Evolutionary conservation across 1,140 invertebrate species (phyloP), one percentile per base, ranked within the genome.

Genomic region (Caenorhabditis brenneri): DNA sequence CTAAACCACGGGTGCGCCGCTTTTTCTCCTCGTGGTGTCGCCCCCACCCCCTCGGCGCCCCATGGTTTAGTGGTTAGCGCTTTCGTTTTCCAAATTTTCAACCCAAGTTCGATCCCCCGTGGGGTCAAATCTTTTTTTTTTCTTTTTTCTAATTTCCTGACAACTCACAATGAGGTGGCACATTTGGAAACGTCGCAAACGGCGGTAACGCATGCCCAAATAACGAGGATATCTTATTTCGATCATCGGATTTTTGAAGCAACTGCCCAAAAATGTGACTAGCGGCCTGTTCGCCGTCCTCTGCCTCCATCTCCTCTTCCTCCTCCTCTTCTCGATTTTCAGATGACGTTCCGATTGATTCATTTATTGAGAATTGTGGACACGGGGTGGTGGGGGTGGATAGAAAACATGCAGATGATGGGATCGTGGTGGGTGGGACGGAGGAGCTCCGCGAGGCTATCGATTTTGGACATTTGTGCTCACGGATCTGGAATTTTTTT

Each of bases 101-200:
- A n/a, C n/a, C n/a, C n/a, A n/a, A n/a, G n/a, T n/a, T n/a, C n/a
- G n/a, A n/a, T n/a, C n/a, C n/a, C n/a, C n/a, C n/a, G n/a, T 22
- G n/a, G 55, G 9, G 6, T 10, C 55, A 7, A 58, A 22, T 58
- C n/a, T 22, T 58, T 29, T 29, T 19, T 9, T 58, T 58, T 58
- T 58, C n/a, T 19, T 39, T 79, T n/a, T n/a, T 85, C 80, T 1
- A 27, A 15, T 65, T 65, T 22, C 5, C 51, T 5, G 4, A 10
- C 15, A 51, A 79, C 82, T 83, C 22, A 83, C 82, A 83, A 31
- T 22, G 82, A 2, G 29, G 82, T 85, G 82, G 74, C 19, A 53
- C 12, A 53, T 80, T 51, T 27, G 51, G 80, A 58, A 65, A 36
- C 48, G n/a, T 15, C 33, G 69, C 82, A 46, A 83, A 83, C n/a